A percentile compares a stretch with the other conserved stretches of the same genome.
These are phyloP conservation scores for Autographa pulchrina DNA, from an alignment of 2,888 invertebrate genomes.

Conservation along the genomic window DNA sequence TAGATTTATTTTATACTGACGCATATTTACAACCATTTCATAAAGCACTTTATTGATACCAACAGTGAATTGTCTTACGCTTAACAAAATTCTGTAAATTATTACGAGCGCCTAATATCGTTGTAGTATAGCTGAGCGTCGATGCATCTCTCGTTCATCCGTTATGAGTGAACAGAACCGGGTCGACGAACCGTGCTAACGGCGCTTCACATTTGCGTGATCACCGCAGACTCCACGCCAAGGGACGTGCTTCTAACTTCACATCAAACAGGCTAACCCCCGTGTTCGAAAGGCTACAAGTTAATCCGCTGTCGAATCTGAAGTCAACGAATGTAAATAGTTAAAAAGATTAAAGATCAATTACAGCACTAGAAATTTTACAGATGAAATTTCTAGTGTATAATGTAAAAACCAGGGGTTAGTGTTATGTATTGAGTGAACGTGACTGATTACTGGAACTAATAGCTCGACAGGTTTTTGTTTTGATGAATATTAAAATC, in stretches of 20 bases:
- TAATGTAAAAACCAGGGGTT: neutral
- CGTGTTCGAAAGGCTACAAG: neutral
- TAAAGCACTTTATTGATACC: neutral
- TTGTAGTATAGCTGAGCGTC: constrained; percentile 17
- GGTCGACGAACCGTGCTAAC: constrained; percentile 65
- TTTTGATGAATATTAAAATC: neutral
- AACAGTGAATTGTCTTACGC: neutral
- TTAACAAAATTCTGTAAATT: neutral
- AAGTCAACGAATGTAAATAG: neutral
- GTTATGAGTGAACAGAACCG: constrained; percentile 53
- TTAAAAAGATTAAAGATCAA: too few relatives aligned
- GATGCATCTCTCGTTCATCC: constrained; percentile 52
- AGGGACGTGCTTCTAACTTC: constrained; percentile 44
- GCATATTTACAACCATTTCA: neutral
- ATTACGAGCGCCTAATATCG: constrained; percentile 1
- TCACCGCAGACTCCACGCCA: constrained; percentile 46
- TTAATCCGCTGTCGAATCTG: neutral
- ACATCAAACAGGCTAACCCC: constrained; percentile 15
- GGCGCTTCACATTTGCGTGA: constrained; percentile 63
- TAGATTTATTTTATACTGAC: neutral
- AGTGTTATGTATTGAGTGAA: constrained; percentile 15
- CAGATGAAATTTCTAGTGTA: neutral
- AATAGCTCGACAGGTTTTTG: constrained; percentile 14
- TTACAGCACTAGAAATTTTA: neutral
- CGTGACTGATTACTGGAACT: constrained; percentile 9